Base-by-base conservation (phyloP, 2,797 vertebrate genomes). In the Mus minutoides region DNA sequence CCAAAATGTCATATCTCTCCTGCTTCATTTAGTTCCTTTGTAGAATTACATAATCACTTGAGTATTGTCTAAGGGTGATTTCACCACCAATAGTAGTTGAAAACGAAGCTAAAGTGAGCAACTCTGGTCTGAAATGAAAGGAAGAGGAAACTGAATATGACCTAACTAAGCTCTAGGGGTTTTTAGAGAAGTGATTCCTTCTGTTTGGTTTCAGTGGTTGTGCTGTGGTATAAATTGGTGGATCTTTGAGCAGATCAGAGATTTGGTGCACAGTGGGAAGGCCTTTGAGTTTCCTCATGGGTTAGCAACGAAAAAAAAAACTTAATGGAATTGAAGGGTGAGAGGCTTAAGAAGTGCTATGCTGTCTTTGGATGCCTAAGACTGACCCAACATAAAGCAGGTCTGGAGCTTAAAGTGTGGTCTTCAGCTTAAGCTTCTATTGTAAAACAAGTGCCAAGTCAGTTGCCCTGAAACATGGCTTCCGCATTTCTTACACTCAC, bases 111-210 rank as follows among this genome's bases (percentile, higher is more conserved):
- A 17, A 78, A 46, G 75, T 75, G 54, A 79, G 54, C 13, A 22
- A 34, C 37, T 93, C 80, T 77, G 71, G 52, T 60, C 37, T 91
- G 60, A 90, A 82, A 82, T 56, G 26, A 34, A 92, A 67, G 80
- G 34, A 24, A 88, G 64, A 88, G 84, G 84, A 94, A 88, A 62
- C n/a, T 31, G 76, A 85, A 17, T 78, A 37, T 49, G 62, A 58
- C 6, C 1, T 83, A 58, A 93, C 54, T 46, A n/a, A 94, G 52
- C 64, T 40, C 82, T 31, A 69, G 79, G 76, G 71, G 56, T 24
- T 91, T 95, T 89, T 83, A 69, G 80, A 95, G 90, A 95, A 82
- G 46, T 0, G 0, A 24, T 64, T 89, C 60, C 49, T 94, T 34
- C 40, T 49, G 3, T 87, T 56, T 69, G 58, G 54, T 83, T 84